Conservation (phyloP, 2,888 invertebrate genomes). For the Empis livida region DNA sequence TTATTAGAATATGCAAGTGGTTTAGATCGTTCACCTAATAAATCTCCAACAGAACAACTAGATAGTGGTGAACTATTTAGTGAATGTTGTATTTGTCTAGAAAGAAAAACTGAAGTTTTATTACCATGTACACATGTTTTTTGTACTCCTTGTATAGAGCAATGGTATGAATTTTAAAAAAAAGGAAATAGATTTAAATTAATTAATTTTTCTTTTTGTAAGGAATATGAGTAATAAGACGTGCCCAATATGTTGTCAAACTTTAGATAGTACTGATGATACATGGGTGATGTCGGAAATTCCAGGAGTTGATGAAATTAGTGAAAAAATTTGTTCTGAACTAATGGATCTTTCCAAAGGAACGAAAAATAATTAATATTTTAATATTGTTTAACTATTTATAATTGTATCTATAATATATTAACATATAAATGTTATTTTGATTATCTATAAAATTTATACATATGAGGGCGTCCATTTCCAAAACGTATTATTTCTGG, state of each 20-base stretch:
- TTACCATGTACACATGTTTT: constrained; percentile 58
- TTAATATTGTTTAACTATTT: no score
- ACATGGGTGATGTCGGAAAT: constrained; percentile 51
- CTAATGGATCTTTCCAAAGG: constrained; percentile 23
- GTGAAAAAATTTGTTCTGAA: constrained; percentile 38
- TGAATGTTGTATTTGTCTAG: constrained; percentile 62
- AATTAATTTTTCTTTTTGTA: constrained; percentile 15
- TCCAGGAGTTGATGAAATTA: constrained; percentile 45
- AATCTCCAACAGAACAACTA: constrained; percentile 14
- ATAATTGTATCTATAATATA: no score
- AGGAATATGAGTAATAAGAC: constrained; percentile 57
- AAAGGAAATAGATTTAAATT: background rate
- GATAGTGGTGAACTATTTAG: constrained; percentile 29
- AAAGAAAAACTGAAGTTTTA: constrained; percentile 51
- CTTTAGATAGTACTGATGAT: constrained; percentile 48
- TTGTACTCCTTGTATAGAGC: constrained; percentile 56
- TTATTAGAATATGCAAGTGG: constrained; percentile 31
- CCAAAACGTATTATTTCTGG: no score
- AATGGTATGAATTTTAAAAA: constrained; percentile 45
- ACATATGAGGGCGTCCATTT: no score
- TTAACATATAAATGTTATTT: no score
- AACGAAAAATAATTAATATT: constrained; percentile 1
- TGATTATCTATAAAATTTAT: no score
- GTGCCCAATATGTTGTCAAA: constrained; percentile 55
- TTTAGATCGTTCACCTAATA: constrained; percentile 14